Evolutionary conservation across 2,113 vertebrate genomes (phyloP).

Genomic region (Coptodon rendalli): DNA sequence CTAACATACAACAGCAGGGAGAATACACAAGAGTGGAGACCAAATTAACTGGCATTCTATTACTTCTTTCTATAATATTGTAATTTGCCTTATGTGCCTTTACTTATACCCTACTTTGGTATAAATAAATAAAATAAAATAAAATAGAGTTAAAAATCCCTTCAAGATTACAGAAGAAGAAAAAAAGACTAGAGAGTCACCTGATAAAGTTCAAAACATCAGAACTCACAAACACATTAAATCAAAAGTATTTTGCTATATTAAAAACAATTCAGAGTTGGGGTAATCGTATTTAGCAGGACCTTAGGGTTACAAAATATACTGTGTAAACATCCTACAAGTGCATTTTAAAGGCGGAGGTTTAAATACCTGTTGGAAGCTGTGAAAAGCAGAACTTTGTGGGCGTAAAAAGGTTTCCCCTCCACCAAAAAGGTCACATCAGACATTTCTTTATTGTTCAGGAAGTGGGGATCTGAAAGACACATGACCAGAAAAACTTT

Average conservation of each 20-base stretch:
- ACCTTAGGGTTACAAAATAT: background rate
- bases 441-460: constrained; percentile 99
- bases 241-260: background rate
- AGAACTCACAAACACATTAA: background rate
- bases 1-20: background rate
- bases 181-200: background rate
- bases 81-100: background rate
- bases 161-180: background rate
- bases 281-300: background rate
- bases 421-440: constrained; percentile 98
- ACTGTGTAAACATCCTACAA: background rate
- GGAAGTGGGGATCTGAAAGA: constrained; percentile 90
- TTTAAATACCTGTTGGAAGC: constrained; percentile 83
- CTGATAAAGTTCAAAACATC: background rate
- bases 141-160: too few relatives aligned
- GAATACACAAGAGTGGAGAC: background rate
- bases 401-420: constrained; percentile 94
- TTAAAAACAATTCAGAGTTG: background rate
- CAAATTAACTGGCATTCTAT: rapidly evolving
- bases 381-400: constrained; percentile 94
- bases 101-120: background rate
- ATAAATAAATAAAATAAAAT: background rate
- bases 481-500: background rate
- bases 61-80: background rate
- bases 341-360: background rate